Percentiles rank a stretch among this genome's conserved stretches.
phyloP scores from a whole-genome alignment of 2,888 invertebrate genomes.

The Synanthedon tipuliformis region DNA sequence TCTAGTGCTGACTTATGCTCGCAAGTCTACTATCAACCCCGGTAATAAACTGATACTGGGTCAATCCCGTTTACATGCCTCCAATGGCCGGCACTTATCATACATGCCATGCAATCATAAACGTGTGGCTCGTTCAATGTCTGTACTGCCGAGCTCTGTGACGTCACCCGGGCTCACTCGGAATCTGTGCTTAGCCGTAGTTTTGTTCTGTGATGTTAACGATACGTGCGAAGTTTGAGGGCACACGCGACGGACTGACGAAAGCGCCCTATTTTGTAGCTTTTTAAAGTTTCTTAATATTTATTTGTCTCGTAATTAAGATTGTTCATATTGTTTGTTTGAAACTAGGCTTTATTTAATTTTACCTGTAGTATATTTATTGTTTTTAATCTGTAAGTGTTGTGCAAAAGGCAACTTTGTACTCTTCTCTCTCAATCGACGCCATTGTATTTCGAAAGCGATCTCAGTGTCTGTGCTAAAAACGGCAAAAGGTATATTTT shows the following conservation, averaged over 20 bases:
- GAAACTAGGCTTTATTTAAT: constrained; percentile 31
- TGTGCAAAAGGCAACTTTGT: constrained; percentile 4
- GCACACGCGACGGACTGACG: constrained; percentile 12
- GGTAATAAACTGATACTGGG: no score
- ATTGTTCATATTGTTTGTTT: constrained; percentile 36
- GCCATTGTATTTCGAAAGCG: constrained; percentile 1
- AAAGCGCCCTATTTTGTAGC: constrained; percentile 17
- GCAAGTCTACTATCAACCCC: no score
- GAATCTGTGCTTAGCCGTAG: constrained; percentile 37
- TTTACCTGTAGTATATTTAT: constrained; percentile 28
- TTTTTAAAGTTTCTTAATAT: constrained; percentile 56
- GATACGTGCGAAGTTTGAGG: constrained; percentile 32
- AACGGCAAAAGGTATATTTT: background rate
- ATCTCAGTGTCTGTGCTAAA: constrained; percentile 1
- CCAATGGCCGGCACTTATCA: no score
- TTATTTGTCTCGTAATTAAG: constrained; percentile 46
- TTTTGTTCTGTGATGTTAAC: constrained; percentile 60
- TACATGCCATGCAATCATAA: no score
- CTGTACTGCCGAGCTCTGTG: constrained; percentile 1
- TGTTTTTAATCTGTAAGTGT: constrained; percentile 18
- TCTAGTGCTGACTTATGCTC: no score
- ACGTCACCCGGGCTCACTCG: constrained; percentile 5
- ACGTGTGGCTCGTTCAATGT: background rate
- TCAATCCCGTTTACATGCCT: no score
- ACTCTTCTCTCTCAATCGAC: constrained; percentile 1